Base-by-base conservation (phyloP, 2,888 invertebrate species). In the Drosophila greeni region DNA sequence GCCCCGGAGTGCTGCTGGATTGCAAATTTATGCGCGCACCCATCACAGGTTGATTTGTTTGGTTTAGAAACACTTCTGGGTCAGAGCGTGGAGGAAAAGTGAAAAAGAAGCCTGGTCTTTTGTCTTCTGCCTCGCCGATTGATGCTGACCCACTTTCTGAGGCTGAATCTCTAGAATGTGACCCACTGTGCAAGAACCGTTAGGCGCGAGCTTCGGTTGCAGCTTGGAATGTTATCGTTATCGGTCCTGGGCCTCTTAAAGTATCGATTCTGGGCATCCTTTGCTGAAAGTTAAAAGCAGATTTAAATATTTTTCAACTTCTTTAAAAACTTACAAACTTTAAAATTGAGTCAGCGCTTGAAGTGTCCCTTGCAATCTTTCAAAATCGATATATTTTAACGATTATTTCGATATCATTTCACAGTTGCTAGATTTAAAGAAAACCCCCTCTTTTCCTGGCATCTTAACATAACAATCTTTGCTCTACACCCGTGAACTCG, bases 1-100 rank as follows among this genome's bases (percentile, higher is more conserved):
- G 2, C 52, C 33, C 8, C 16, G 8, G 14, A 26, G 42, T 5
- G 24, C 53, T 33, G 23, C 47, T 29, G 26, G 65, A 62, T 65
- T 59, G 73, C 75, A 75, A 79, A 83, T 83, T 81, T 79, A 83
- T 79, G 78, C 81, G 69, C 67, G 48, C 76, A 66, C 65, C 76
- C 73, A 73, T 57, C 54, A 69, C 40, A 61, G 60, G 70, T 72
- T 74, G 73, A 80, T 82, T 78, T 83, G 74, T 83, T 76, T 77
- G 81, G 39, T 60, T 64, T 58, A 73, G 60, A 80, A 66, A 60
- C 64, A 59, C 76, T 80, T 84, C 82, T 84, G 66, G 82, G 84
- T 84, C 80, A 79, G 49, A 73, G 68, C 66, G 60, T 58, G 51
- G 82, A 51, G 73, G 58, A 75, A 80, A 81, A 83, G 83, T 83